Evolutionary conservation across 2,888 invertebrate species (phyloP).

Genomic region (Pachydiplax longipennis): DNA sequence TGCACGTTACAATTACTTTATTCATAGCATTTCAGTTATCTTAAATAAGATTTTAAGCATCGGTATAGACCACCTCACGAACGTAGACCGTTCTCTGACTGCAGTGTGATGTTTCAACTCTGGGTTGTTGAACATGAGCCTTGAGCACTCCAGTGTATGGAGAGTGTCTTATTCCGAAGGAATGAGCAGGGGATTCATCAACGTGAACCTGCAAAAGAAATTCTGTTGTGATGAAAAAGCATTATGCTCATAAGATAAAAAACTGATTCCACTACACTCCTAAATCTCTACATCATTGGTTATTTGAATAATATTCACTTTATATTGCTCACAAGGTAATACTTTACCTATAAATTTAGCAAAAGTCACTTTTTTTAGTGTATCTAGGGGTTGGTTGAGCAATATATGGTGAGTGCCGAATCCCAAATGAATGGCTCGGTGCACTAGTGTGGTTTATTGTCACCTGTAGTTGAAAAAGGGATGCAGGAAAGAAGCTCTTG

Average conservation of each 20-base stretch:
- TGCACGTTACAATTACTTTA: constrained; percentile 4
- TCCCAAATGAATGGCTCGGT: constrained; percentile 51
- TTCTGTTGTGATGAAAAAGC: neutral
- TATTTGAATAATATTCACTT: neutral
- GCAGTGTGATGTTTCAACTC: too few species aligned
- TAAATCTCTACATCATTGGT: neutral
- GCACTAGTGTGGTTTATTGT: constrained; percentile 48
- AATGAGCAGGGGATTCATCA: constrained; percentile 72
- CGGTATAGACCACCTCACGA: neutral
- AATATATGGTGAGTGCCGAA: constrained; percentile 50
- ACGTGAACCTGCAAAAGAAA: constrained; percentile 66
- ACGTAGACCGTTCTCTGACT: neutral
- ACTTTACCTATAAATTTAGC: constrained; percentile 15
- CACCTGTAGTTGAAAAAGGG: constrained; percentile 48
- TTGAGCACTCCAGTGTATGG: constrained; percentile 70
- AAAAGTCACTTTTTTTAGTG: constrained; percentile 16
- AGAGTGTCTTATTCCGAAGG: constrained; percentile 90
- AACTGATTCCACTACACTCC: neutral
- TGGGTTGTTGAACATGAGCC: constrained; percentile 53
- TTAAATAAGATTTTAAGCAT: constrained; percentile 7
- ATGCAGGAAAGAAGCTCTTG: constrained; percentile 35
- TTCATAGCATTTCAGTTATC: neutral
- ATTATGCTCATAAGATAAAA: neutral
- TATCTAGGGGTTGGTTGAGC: constrained; percentile 46
- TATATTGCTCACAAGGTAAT: neutral